Base-by-base conservation (phyloP, 1,140 invertebrate species). In the Diorhabda sublineata region DNA sequence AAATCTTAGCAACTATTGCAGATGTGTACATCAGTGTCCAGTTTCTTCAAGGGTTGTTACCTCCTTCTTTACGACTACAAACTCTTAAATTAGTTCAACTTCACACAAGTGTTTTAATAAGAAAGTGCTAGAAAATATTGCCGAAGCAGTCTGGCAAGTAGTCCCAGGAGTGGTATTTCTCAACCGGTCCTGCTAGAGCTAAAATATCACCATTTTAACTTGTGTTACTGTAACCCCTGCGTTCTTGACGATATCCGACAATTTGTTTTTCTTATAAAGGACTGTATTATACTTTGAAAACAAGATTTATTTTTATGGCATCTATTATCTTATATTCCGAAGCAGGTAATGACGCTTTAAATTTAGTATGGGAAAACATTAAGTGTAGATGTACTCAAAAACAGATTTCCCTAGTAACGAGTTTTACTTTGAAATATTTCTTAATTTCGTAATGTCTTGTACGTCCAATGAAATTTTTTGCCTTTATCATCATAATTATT, bases 81-180 rank as follows among this genome's bases (percentile, higher is more conserved):
- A 78, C 73, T 78, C 77, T 78, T 78, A 78, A 78, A 78, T 78
- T 78, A 78, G 77, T 77, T 75, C 76, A 75, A 77, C 75, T 78
- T 77, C 75, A 72, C 76, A 76, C 72, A 77, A 78, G 75, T 78
- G 76, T 72, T 78, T 75, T 77, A 78, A 78, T 78, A 78, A 78
- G 77, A 78, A 77, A 77, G 77, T 78, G 76, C 75, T 66, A 68
- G 74, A 74, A 76, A 76, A 74, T 74, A 78, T 74, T 66, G 71
- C 65, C 71, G 62, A 68, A 72, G 68, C 71, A 72, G 66, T 74
- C 65, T 61, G 68, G 64, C 67, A 72, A 74, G 68, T 64, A 69
- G 68, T 74, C 73, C 64, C 73, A 3, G 9, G 67, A 66, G 73
- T 60, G 42, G 43, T 47, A 72, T 74, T 61, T 41, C 69, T 78